Evolutionary conservation across 30 jellyfish, hydroid and myxozoan genomes (phyloP).

Genomic region (Catostylus mosaicus): DNA sequence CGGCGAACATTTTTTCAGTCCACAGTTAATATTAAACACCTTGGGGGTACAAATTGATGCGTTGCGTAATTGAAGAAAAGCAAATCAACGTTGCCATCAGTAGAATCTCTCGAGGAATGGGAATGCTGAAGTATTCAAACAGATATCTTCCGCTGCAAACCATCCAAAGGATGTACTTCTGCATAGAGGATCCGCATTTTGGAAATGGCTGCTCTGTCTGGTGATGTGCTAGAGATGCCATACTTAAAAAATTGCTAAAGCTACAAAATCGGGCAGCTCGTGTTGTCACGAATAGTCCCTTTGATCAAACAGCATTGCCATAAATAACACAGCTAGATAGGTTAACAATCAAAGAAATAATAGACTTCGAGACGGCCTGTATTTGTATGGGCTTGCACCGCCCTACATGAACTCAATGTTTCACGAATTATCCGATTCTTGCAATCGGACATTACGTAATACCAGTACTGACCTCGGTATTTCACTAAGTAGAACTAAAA

Average conservation of each 20-base stretch:
- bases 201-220: neutral
- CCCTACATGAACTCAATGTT: neutral
- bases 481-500: neutral
- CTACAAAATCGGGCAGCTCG: conserved; percentile 6
- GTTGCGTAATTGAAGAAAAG: neutral
- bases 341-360: too few relatives aligned
- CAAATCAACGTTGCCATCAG: too few relatives aligned
- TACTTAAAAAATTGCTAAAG: neutral
- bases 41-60: neutral
- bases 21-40: neutral
- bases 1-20: neutral
- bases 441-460: too few relatives aligned
- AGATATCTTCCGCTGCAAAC: neutral
- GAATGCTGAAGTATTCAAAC: neutral
- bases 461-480: neutral
- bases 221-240: conserved; percentile 6
- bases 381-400: neutral
- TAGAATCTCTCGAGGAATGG: neutral
- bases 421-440: neutral
- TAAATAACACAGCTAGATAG: too few relatives aligned
- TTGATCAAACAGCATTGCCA: too few relatives aligned
- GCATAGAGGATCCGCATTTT: neutral
- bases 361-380: too few relatives aligned
- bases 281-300: neutral
- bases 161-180: neutral